Evolutionary conservation across 2,888 invertebrate species (phyloP).

Genomic region (Eupithecia abbreviata): DNA sequence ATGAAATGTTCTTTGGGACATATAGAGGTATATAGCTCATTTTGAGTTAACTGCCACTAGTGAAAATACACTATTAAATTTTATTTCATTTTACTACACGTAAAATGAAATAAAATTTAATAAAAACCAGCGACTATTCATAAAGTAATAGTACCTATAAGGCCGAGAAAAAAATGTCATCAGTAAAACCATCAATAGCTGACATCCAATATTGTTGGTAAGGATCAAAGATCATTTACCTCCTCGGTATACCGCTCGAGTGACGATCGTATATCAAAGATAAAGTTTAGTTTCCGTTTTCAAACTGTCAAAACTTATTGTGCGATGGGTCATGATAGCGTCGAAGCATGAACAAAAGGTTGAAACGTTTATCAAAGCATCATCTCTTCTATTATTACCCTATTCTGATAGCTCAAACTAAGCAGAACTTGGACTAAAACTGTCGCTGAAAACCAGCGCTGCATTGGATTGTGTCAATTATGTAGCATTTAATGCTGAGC

Average conservation of each 20-base stretch:
- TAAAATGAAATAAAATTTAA: not conserved
- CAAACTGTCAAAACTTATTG: constrained; percentile 8
- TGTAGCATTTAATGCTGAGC: no score
- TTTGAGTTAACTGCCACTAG: not conserved
- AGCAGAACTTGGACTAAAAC: not conserved
- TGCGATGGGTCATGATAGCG: constrained; percentile 3
- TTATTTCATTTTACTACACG: no score
- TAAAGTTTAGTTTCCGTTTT: constrained; percentile 9
- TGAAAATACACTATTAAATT: not conserved
- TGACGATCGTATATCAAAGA: constrained; percentile 8
- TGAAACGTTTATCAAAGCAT: not conserved
- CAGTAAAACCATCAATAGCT: not conserved
- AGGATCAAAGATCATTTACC: constrained; percentile 6
- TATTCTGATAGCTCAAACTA: not conserved
- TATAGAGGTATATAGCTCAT: not conserved
- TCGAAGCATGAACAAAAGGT: constrained; percentile 1
- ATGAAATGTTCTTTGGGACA: not conserved
- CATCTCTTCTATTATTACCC: not conserved
- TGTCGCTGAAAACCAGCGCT: no score
- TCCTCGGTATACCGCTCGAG: not conserved
- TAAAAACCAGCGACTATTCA: not conserved
- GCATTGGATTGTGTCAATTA: no score
- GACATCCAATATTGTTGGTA: constrained; percentile 3
- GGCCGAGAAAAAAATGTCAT: not conserved
- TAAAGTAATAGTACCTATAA: not conserved